Evolutionary conservation across 2,888 invertebrate genomes (phyloP).

Genomic region (Drosophila meridiana): DNA sequence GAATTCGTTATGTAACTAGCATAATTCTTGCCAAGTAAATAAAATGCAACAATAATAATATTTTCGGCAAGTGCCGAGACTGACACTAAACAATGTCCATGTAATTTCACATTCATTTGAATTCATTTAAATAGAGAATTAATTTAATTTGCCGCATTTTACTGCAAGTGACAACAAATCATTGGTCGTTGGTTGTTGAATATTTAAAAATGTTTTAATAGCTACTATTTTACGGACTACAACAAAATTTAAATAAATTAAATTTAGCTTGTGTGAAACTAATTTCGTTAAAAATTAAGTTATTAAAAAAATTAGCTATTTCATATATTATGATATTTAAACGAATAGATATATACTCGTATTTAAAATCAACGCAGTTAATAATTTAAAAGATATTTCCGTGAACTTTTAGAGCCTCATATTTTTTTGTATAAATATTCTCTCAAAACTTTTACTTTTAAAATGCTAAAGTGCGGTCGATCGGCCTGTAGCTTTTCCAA

Average conservation of each 20-base stretch:
- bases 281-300: background rate
- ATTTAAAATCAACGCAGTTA: background rate
- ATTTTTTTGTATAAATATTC: background rate
- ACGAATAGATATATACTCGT: background rate
- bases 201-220: background rate
- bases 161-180: conserved; percentile 12
- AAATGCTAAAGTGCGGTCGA: conserved; percentile 12
- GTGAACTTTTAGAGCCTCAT: too few species aligned
- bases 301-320: background rate
- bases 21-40: conserved; percentile 32
- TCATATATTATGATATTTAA: background rate
- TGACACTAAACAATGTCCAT: background rate
- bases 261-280: background rate
- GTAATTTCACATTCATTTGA: conserved; percentile 14
- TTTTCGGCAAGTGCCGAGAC: background rate
- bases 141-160: conserved; percentile 1
- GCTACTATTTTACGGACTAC: background rate
- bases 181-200: background rate
- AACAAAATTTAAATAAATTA: background rate
- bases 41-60: conserved; percentile 42
- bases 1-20: conserved; percentile 36
- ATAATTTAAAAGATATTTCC: background rate
- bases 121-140: conserved; percentile 7
- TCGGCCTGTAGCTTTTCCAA: conserved; percentile 48
- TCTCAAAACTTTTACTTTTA: conserved; percentile 5